These are phyloP conservation scores for Narcine bancroftii DNA, from an alignment of 2,113 vertebrate genomes.

Conservation along the genomic window DNA sequence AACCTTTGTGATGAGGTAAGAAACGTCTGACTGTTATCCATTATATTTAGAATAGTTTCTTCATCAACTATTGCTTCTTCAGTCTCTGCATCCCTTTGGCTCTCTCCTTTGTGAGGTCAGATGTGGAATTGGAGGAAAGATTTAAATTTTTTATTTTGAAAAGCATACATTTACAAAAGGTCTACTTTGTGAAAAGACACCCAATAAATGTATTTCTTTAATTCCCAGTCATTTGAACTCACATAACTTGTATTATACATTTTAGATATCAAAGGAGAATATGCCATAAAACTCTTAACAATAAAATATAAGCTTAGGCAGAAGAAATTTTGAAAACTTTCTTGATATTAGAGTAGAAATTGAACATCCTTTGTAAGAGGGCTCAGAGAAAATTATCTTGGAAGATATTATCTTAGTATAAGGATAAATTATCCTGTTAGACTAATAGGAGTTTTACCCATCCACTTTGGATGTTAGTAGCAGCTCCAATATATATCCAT, in stretches of 20 bases:
- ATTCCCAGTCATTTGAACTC: not conserved
- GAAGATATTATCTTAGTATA: not conserved
- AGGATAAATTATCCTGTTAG: not conserved
- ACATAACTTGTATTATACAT: not conserved
- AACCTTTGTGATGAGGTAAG: slow-evolving; percentile 72
- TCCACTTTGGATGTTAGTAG: not conserved
- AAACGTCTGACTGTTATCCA: slow-evolving; percentile 90
- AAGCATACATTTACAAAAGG: not conserved
- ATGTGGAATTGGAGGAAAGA: not conserved
- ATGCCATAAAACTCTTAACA: not conserved
- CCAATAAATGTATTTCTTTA: not conserved
- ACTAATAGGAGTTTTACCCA: not conserved
- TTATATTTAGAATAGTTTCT: slow-evolving; percentile 86
- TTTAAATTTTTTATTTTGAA: not conserved
- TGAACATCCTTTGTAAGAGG: not conserved
- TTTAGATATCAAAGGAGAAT: not conserved
- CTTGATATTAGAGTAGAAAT: not conserved
- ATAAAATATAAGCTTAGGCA: not conserved
- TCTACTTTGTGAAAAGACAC: not conserved
- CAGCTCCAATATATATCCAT: not conserved
- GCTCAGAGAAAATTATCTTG: not conserved
- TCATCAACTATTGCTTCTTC: slow-evolving; percentile 86
- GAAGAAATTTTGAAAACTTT: not conserved
- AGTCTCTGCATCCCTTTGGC: slow-evolving; percentile 46
- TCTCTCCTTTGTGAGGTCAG: slow-evolving; percentile 49